Conservation (phyloP, 2,797 vertebrate species). For the Sciaenops ocellatus region DNA sequence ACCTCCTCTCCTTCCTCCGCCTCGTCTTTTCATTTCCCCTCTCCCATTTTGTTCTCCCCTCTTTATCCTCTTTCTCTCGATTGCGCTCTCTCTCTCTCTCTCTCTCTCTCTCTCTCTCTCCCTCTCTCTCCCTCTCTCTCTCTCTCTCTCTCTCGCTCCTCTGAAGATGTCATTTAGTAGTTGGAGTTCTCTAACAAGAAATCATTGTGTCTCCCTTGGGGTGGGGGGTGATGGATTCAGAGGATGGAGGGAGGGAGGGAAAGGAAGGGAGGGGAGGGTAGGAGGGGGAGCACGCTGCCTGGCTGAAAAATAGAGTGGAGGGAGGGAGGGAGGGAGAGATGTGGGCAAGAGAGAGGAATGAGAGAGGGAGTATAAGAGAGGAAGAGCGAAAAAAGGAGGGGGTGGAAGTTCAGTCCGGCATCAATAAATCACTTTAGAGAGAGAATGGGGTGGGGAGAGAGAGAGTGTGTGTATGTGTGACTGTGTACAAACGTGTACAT, state of each 20-base stretch:
- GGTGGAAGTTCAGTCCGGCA: constrained; percentile 78
- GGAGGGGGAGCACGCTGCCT: constrained; percentile 41
- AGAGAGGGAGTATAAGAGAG: constrained; percentile 45
- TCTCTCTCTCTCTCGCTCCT: constrained; percentile 54
- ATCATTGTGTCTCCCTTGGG: constrained; percentile 86
- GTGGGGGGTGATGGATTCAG: constrained; percentile 77
- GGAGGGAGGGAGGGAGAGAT: constrained; percentile 44
- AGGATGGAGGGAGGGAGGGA: constrained; percentile 51
- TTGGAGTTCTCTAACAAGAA: constrained; percentile 88
- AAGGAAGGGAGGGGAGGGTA: constrained; percentile 12
- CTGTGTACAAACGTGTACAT: too few relatives aligned
- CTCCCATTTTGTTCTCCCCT: constrained; percentile 54
- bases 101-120: constrained; percentile 50
- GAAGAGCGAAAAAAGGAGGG: constrained; percentile 63
- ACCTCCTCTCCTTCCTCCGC: constrained; percentile 49
- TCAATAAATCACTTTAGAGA: constrained; percentile 85
- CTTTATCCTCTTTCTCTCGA: constrained; percentile 41
- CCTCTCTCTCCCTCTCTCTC: constrained; percentile 26
- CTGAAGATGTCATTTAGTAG: constrained; percentile 87
- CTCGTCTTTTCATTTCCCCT: constrained; percentile 69
- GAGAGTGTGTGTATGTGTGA: not conserved
- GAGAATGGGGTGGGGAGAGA: constrained; percentile 56
- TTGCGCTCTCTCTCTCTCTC: constrained; percentile 32
- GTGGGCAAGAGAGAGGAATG: constrained; percentile 54
- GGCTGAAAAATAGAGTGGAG: constrained; percentile 70